Conservation (phyloP, 2,888 invertebrate genomes). For the Danaus chrysippus region DNA sequence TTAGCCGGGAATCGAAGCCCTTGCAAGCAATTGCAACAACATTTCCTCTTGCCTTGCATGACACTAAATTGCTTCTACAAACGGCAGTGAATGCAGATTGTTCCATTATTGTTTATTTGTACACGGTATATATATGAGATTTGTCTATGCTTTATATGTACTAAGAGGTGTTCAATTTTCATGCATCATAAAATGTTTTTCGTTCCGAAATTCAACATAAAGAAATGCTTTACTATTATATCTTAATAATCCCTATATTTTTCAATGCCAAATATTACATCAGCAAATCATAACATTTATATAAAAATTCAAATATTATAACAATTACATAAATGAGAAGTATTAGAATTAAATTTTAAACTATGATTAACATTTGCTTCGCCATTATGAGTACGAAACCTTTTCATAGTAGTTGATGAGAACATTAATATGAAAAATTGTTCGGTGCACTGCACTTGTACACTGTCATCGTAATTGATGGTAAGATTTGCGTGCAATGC, state of each 20-base stretch:
- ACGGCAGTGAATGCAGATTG: conserved; percentile 67
- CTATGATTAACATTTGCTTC: conserved; percentile 9
- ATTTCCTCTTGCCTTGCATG: conserved; percentile 66
- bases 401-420: conserved; percentile 19
- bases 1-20: conserved; percentile 59
- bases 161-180: conserved; percentile 4
- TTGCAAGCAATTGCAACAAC: conserved; percentile 54
- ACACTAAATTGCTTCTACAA: conserved; percentile 70
- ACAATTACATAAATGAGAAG: background rate
- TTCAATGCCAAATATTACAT: too few species aligned
- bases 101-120: conserved; percentile 59
- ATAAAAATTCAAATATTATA: background rate
- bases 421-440: conserved; percentile 35
- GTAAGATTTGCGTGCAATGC: conserved; percentile 56
- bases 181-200: background rate
- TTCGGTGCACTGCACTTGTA: conserved; percentile 49
- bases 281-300: too few species aligned
- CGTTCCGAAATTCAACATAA: background rate
- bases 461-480: conserved; percentile 62
- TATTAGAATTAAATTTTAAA: background rate
- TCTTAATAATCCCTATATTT: background rate
- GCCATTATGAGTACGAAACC: conserved; percentile 19
- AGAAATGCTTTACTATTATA: background rate
- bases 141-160: conserved; percentile 18
- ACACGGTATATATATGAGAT: conserved; percentile 21